A percentile compares a stretch with the other conserved stretches of the same genome.
Evolutionary conservation across 2,888 invertebrate species (phyloP).

Genomic region (Criorhina ranunculi): DNA sequence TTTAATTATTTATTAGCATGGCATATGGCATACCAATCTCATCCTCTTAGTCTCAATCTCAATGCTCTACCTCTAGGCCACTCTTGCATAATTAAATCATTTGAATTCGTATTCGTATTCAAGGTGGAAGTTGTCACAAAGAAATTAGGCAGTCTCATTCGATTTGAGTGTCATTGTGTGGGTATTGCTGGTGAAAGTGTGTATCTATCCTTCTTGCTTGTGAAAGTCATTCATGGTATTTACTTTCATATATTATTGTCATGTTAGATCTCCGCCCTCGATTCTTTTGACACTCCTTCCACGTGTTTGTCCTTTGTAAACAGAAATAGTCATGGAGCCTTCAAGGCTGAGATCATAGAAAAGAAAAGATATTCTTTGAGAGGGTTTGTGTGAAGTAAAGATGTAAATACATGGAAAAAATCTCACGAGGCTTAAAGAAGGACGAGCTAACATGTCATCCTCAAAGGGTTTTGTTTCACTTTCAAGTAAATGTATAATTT

Average conservation of each 20-base stretch:
- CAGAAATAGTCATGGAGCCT: neutral
- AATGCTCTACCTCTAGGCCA: constrained; percentile 7
- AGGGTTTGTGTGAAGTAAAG: neutral
- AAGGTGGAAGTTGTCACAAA: constrained; percentile 26
- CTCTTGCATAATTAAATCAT: constrained; percentile 49
- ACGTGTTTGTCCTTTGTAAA: constrained; percentile 6
- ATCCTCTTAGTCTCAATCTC: constrained; percentile 12
- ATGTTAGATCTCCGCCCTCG: neutral
- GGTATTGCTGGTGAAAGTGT: neutral
- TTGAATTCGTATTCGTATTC: constrained; percentile 2
- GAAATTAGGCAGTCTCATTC: constrained; percentile 9
- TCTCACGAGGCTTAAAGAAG: neutral
- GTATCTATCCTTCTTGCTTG: constrained; percentile 3
- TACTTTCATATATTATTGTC: neutral
- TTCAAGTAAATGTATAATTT: no score
- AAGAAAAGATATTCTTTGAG: neutral
- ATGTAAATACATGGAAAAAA: neutral
- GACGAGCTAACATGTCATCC: no score
- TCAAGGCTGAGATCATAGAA: neutral
- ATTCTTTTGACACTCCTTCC: constrained; percentile 2
- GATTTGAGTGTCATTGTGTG: neutral
- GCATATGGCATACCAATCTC: neutral
- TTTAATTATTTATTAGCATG: constrained; percentile 57
- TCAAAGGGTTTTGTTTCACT: no score
- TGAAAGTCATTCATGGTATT: neutral